Base-by-base conservation (phyloP, 2,113 vertebrate genomes). In the Psophia crepitans region DNA sequence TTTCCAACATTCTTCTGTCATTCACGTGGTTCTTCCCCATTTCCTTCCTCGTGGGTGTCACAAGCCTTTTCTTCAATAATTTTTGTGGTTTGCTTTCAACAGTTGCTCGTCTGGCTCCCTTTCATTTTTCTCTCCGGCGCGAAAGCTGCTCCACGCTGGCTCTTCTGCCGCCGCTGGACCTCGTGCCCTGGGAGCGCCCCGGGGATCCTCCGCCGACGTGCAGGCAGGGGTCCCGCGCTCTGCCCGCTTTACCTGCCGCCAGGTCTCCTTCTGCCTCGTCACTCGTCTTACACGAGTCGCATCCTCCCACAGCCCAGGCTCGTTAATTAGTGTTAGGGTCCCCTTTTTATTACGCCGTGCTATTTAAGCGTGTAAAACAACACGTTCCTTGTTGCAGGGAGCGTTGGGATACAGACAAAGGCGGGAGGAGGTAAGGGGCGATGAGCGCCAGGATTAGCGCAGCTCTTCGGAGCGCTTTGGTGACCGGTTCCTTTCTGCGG, bases 201-300 rank as follows among this genome's bases (percentile, higher is more conserved):
- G n/a, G n/a, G n/a, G n/a, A n/a, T n/a, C n/a, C n/a, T n/a, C n/a
- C n/a, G n/a, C n/a, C n/a, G 1, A 16, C 10, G 6, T 3, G 18
- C n/a, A 4, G 57, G 39, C 46, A 11, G 70, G n/a, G 23, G 4
- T 14, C 56, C 44, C 5, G 9, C 28, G 3, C 46, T 12, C 64
- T 12, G 56, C 58, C 51, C 4, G 5, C 26, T 10, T 13, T 11
- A 17, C 28, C 70, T 39, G 56, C 48, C 14, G 12, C 56, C 43
- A 2, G 33, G 27, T 22, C n/a, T 11, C 27, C 9, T 24, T 18
- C n/a, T 22, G 33, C 73, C 21, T 3, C 5, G 9, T n/a, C 33
- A 1, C 12, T 15, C 12, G 44, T 12, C 11, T 9, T 5, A 3
- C 33, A 3, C 33, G 2, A 35, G 14, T 8, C 3, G 7, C 26